These are phyloP conservation scores for Noctua comes DNA, from an alignment of 2,888 invertebrate species.

Conservation along the genomic window DNA sequence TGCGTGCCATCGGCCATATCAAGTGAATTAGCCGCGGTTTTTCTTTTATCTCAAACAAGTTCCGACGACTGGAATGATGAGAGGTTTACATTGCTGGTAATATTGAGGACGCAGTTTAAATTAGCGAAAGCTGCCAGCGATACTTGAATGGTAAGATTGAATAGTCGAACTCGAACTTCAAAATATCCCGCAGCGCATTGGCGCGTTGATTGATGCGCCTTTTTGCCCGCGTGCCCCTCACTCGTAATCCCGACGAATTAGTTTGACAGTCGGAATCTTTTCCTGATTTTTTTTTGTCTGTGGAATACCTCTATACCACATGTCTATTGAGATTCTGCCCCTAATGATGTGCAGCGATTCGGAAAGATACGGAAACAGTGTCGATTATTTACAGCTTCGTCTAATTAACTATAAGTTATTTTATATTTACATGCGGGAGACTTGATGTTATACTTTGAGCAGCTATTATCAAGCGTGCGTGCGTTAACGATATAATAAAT, in stretches of 20 bases:
- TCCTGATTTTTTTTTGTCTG: conserved; percentile 85
- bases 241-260: conserved; percentile 85
- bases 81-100: conserved; percentile 55
- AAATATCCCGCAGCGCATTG: conserved; percentile 78
- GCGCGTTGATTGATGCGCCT: conserved; percentile 84
- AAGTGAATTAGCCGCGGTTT: conserved; percentile 76
- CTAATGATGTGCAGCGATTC: conserved; percentile 87
- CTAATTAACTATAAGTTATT: conserved; percentile 61
- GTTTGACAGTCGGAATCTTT: conserved; percentile 87
- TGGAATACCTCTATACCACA: conserved; percentile 77
- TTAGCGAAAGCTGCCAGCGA: conserved; percentile 50
- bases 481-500: conserved; percentile 77
- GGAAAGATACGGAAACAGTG: conserved; percentile 83
- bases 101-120: conserved; percentile 33
- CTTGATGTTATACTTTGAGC: conserved; percentile 50
- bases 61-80: conserved; percentile 51
- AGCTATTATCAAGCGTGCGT: conserved; percentile 65
- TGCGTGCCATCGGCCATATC: conserved; percentile 72
- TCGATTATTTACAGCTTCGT: conserved; percentile 65
- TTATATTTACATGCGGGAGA: conserved; percentile 56
- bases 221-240: conserved; percentile 85
- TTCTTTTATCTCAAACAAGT: conserved; percentile 71
- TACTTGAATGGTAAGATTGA: conserved; percentile 59
- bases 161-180: conserved; percentile 68
- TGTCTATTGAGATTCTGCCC: conserved; percentile 81